Evolutionary conservation across 2,888 invertebrate genomes (phyloP), one percentile per base, ranked within the genome.

Genomic region (Miltochrista miniata): DNA sequence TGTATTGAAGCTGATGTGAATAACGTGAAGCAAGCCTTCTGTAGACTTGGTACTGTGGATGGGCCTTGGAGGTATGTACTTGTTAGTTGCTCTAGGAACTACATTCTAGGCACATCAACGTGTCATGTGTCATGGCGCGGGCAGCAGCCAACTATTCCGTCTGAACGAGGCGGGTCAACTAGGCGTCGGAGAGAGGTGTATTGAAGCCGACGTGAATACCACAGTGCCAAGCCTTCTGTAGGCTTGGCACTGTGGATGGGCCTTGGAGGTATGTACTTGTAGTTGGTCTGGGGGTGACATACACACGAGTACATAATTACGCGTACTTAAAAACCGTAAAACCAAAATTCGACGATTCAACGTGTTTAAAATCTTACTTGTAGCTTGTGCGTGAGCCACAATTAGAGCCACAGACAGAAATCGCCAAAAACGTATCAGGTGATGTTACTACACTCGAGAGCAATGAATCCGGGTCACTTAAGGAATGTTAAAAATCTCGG

Each of bases 111-210:
- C 7, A 95, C 97, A 11, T 96, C 97, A 12, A 93, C 95, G 47
- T 99, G 99, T 77, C n/a, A n/a, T n/a, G n/a, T n/a, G n/a, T n/a
- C 99, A 99, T 86, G 98, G 98, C 24, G 95, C 95, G 68, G 99
- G 99, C 54, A 98, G 97, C 79, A 99, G 98, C 91, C 95, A 99
- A 93, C 84, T 98, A 72, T 95, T 98, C 76, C 93, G 99, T 31
- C 90, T 99, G 48, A 99, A 99, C 90, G 95, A 95, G 13, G 96
- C 97, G 64, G 99, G 99, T 0, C 99, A 99, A 85, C 79, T 99
- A 42, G 97, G 98, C 31, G 96, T 98, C 2, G 99, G 99, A 29
- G 99, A 99, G 87, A 94, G 99, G 40, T 99, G 99, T 78, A 94
- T 99, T 9, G 97, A 98, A 75, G 97, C 97, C 0, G 97, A 97